These are phyloP conservation scores for Lepus oiostolus DNA, from an alignment of 2,797 vertebrate species.

Conservation along the genomic window DNA sequence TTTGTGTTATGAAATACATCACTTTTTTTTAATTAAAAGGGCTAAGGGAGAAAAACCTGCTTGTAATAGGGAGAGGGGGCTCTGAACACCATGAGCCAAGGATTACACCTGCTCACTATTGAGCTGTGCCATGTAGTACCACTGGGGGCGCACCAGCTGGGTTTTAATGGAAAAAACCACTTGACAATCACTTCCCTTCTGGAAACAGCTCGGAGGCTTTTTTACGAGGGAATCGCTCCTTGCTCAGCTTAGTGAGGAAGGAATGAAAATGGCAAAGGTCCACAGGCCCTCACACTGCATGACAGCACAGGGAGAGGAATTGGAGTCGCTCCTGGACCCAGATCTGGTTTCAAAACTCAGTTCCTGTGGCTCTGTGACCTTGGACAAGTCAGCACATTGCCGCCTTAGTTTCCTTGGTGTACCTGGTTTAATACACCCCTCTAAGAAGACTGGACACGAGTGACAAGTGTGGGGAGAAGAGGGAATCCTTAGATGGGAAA, in stretches of 20 bases:
- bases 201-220: constrained; percentile 44
- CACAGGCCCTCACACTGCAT: neutral
- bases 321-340: neutral
- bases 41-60: neutral
- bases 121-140: neutral
- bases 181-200: constrained; percentile 13
- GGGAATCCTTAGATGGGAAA: neutral
- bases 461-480: neutral
- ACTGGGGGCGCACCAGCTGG: neutral
- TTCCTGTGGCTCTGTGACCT: neutral
- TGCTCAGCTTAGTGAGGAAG: neutral
- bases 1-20: neutral
- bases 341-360: neutral
- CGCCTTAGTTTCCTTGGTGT: neutral
- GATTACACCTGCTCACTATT: neutral
- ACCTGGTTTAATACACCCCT: neutral
- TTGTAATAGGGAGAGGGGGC: neutral
- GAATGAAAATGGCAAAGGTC: neutral
- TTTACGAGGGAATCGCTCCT: neutral
- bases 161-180: constrained; percentile 42
- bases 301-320: neutral
- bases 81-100: neutral
- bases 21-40: neutral
- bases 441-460: neutral
- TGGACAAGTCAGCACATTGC: neutral